Evolutionary conservation across 2,888 invertebrate species (phyloP), one percentile per base, ranked within the genome.

Genomic region (Zhuqinia jingwanae): DNA sequence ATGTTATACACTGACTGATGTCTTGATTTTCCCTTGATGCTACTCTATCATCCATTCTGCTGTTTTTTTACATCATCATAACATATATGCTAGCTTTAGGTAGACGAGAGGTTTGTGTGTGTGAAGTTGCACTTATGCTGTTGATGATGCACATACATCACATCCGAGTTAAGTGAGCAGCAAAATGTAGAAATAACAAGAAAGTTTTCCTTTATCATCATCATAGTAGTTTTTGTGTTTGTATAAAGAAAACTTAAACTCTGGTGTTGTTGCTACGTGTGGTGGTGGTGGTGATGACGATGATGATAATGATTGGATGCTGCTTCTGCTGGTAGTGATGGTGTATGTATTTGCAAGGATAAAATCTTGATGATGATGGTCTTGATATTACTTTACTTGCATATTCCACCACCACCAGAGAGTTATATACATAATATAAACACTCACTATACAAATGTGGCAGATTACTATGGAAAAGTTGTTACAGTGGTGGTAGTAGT

Each of bases 1-100:
- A n/a, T n/a, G 30, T 53, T 53, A 70, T n/a, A 70, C 60, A 56
- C 70, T 70, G 68, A 80, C 50, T 80, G 79, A 80, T 80, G 68
- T 80, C 68, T 80, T 80, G 73, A 81, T 81, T 73, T 53, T 56
- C n/a, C 20, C n/a, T 73, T 36, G 36, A 36, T 36, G 36, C 36
- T 47, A 2, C 25, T 25, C 13, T 25, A 13, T 6, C 58, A 60
- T 22, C 15, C 25, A 60, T 15, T 60, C 27, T 15, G 60, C 60
- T 27, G 3, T 20, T 25, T 27, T 60, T 25, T 60, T 20, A 11
- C 22, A 5, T 2, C 20, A 20, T n/a, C 20, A 10, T 60, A 27
- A 8, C 27, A 36, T 27, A 27, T 13, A 11, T 60, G 22, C 50
- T 50, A 6, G 8, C 50, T 50, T 56, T n/a, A n/a, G n/a, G n/a